phyloP scores from a whole-genome alignment of 2,888 invertebrate genomes.

The Leuctra nigra region DNA sequence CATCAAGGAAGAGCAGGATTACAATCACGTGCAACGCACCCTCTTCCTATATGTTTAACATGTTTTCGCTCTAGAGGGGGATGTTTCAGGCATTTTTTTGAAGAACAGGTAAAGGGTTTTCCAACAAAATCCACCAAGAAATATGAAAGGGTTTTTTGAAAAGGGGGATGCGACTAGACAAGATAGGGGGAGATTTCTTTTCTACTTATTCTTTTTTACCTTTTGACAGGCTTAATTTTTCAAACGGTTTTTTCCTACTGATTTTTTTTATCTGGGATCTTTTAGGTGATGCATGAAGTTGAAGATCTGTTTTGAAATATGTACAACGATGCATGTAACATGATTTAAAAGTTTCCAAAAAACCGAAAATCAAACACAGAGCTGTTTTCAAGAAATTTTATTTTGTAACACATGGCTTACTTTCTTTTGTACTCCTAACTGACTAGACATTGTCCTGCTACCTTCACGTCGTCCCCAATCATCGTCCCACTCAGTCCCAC shows the following conservation, averaged over 20 bases:
- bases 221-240: conserved; percentile 9
- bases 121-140: conserved; percentile 4
- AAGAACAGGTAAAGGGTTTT: conserved; percentile 17
- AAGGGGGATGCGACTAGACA: conserved; percentile 11
- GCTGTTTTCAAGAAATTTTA: conserved; percentile 5
- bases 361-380: no score
- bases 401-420: not conserved
- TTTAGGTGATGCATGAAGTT: conserved; percentile 9
- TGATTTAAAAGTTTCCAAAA: conserved; percentile 5
- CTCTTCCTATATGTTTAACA: conserved; percentile 6
- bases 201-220: conserved; percentile 6
- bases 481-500: no score
- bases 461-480: no score
- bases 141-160: conserved; percentile 5
- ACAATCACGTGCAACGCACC: no score
- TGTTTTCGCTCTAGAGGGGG: conserved; percentile 8
- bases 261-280: not conserved
- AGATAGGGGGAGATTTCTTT: conserved; percentile 14
- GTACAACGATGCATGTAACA: conserved; percentile 6
- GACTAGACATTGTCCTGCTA: no score
- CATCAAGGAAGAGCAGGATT: no score
- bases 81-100: conserved; percentile 12
- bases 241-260: conserved; percentile 15
- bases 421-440: not conserved
- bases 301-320: not conserved